Evolutionary conservation across 2,797 vertebrate genomes (phyloP), one percentile per base, ranked within the genome.

Genomic region (Megalops cyprinoides): DNA sequence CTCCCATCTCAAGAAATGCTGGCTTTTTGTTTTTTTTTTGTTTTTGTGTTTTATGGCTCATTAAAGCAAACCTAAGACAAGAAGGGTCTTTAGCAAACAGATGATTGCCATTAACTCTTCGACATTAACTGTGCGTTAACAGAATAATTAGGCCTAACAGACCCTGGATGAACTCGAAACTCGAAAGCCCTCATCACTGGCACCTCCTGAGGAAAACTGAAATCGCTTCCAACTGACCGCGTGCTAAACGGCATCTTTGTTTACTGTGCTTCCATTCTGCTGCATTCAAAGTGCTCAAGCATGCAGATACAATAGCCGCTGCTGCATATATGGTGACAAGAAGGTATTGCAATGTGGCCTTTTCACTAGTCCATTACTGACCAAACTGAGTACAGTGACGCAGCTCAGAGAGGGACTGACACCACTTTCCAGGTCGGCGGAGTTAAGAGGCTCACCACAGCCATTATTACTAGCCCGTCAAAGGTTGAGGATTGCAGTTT

Each of bases 61-160:
- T 55, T 67, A 71, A 71, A 51, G 55, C 34, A 25, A 56, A 23
- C 25, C 7, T 48, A 4, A 74, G 34, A 74, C 73, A 48, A 12
- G 48, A 49, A 74, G 10, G 15, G 4, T 51, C 49, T 56, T 34
- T 39, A 42, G 37, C 53, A 77, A 31, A 76, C 31, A 25, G 51
- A 18, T 55, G 39, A 77, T 39, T 31, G 10, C 76, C 31, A 77
- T 37, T 58, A 31, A 77, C 37, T 76, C 51, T 55, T 76, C 55
- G 44, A 12, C 9, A 53, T 12, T 37, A 20, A 58, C 20, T 4
- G 55, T 7, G 28, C 23, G n/a, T n/a, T n/a, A 25, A 56, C 18
- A 77, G n/a, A 55, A 15, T n/a, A 55, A 56, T 37, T 58, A 77
- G n/a, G 74, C 15, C 23, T 39, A 37, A 56, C 58, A 56, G 39